These are phyloP conservation scores for Cotesia glomerata DNA, from an alignment of 1,140 invertebrate genomes.

Conservation along the genomic window DNA sequence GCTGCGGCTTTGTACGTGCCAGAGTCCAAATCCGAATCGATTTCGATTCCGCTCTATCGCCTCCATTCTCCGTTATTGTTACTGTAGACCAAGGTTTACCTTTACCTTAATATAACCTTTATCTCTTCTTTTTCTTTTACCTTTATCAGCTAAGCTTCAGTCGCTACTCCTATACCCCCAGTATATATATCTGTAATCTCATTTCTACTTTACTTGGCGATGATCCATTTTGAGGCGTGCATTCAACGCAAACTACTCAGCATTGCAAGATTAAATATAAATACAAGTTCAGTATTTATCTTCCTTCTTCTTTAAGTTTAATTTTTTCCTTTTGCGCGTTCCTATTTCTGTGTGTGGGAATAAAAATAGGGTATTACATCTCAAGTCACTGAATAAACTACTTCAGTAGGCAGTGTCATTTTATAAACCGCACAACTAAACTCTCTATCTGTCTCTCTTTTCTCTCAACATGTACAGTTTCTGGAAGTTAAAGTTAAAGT, in stretches of 20 bases:
- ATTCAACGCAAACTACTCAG: no score
- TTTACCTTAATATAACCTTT: no score
- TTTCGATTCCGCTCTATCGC: neutral
- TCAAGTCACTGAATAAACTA: no score
- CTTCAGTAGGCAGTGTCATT: no score
- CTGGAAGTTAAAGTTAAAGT: no score
- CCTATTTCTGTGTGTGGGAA: neutral
- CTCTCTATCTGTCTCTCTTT: no score
- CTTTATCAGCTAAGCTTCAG: neutral
- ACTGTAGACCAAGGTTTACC: no score
- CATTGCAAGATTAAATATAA: no score
- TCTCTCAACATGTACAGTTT: no score
- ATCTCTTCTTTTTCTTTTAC: neutral
- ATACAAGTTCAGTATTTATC: no score
- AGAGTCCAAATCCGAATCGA: constrained; percentile 20
- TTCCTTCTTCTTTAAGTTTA: no score
- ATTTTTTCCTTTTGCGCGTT: neutral
- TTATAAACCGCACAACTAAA: no score
- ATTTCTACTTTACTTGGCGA: neutral
- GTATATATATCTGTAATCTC: neutral
- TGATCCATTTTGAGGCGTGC: neutral
- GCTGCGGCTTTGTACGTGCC: neutral
- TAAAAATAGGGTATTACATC: neutral
- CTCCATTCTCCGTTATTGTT: neutral
- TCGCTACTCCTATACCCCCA: neutral